Conservation (phyloP, 2,113 vertebrate species). For the Strix aluco region DNA sequence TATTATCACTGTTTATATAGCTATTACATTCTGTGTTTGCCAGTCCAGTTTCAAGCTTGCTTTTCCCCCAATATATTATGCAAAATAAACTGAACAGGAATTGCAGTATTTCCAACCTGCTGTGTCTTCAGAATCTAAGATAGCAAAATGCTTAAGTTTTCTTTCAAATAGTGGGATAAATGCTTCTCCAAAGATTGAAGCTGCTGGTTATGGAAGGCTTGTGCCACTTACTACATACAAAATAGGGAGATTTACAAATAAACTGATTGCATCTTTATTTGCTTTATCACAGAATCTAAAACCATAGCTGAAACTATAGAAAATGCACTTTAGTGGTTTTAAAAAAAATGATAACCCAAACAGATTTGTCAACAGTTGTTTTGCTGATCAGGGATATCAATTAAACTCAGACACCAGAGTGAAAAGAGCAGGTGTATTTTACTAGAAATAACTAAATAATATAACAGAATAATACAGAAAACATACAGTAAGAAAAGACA, state of each 20-base stretch:
- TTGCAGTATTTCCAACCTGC: slow-evolving; percentile 74
- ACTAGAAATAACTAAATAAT: too few relatives aligned
- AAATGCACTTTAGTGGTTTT: slow-evolving; percentile 63
- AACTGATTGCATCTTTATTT: slow-evolving; percentile 77
- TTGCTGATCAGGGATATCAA: too few relatives aligned
- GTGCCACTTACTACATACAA: slow-evolving; percentile 69
- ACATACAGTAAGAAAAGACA: too few relatives aligned
- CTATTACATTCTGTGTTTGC: slow-evolving; percentile 34
- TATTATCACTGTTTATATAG: slow-evolving; percentile 54
- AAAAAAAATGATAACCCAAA: slow-evolving; percentile 50
- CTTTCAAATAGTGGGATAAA: slow-evolving; percentile 68
- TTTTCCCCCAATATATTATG: slow-evolving; percentile 68
- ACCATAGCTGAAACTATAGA: slow-evolving; percentile 65
- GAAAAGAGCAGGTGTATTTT: too few relatives aligned
- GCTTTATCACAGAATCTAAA: slow-evolving; percentile 69
- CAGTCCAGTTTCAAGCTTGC: slow-evolving; percentile 63
- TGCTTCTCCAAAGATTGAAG: slow-evolving; percentile 52
- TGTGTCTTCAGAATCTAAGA: slow-evolving; percentile 69
- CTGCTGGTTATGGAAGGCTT: slow-evolving; percentile 59
- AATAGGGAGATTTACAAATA: slow-evolving; percentile 72
- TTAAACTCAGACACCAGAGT: too few relatives aligned
- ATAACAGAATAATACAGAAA: too few relatives aligned
- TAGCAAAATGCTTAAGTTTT: slow-evolving; percentile 66
- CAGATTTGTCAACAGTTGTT: neutral
- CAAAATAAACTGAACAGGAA: slow-evolving; percentile 70